These are phyloP conservation scores for Euglossa dilemma DNA, from an alignment of 1,140 invertebrate genomes.

Conservation along the genomic window DNA sequence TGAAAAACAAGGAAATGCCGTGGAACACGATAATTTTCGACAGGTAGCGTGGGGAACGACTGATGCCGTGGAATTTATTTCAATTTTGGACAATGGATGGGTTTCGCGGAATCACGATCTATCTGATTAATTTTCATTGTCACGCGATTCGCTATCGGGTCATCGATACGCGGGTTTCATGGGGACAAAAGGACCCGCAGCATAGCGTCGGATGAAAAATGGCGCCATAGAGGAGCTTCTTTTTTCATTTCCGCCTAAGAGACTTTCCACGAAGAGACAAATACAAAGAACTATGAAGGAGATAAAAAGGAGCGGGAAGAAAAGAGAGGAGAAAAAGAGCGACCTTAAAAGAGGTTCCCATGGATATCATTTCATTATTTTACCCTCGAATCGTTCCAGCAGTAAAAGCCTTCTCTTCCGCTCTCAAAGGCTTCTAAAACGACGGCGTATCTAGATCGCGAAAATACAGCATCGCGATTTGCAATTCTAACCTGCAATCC, in stretches of 20 bases:
- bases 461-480: neutral
- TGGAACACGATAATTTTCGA: neutral
- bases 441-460: neutral
- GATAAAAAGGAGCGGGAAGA: neutral
- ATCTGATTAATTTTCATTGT: conserved; percentile 38
- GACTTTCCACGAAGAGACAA: neutral
- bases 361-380: neutral
- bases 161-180: conserved; percentile 6
- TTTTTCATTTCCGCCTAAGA: neutral
- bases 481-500: conserved; percentile 8
- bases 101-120: neutral
- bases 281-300: neutral
- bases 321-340: neutral
- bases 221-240: neutral
- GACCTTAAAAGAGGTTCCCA: no score
- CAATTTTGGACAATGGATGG: neutral
- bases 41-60: no score
- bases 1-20: neutral
- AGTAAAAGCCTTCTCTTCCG: no score
- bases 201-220: neutral
- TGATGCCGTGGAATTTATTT: neutral
- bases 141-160: neutral
- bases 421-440: neutral
- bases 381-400: neutral
- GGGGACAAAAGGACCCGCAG: conserved; percentile 4